Evolutionary conservation across 2,113 vertebrate species (phyloP).

Genomic region (human): DNA sequence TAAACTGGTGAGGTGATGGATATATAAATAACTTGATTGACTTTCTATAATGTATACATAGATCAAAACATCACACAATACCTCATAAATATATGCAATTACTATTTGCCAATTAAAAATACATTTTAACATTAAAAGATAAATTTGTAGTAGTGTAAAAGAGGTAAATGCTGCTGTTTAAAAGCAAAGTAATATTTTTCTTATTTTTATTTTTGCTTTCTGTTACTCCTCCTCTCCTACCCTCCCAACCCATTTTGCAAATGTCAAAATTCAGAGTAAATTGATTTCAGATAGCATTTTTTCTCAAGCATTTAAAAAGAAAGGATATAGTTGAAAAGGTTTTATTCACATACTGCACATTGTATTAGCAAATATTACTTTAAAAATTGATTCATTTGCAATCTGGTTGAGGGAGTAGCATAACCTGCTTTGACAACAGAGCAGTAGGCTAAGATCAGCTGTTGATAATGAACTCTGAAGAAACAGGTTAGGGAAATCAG

Average conservation of each 20-base stretch:
- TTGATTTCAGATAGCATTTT: slow-evolving; percentile 25
- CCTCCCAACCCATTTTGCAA: neutral
- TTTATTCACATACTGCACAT: neutral
- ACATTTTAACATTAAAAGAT: neutral
- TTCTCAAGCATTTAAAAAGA: neutral
- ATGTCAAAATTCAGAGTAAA: slow-evolving; percentile 35
- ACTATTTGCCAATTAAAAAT: neutral
- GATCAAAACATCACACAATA: neutral
- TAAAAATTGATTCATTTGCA: neutral
- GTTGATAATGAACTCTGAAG: neutral
- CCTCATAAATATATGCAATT: neutral
- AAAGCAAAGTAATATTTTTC: neutral
- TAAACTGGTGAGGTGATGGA: neutral
- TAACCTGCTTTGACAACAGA: neutral
- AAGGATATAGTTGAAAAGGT: neutral
- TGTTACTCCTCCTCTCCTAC: neutral
- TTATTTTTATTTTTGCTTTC: neutral
- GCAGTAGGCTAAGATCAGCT: neutral
- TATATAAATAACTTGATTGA: neutral
- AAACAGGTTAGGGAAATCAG: neutral
- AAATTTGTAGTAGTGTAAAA: slow-evolving; percentile 10
- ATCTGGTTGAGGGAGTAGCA: neutral
- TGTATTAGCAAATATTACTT: neutral
- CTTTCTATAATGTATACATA: neutral
- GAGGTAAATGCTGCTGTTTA: neutral